Percentiles rank a stretch among this genome's conserved stretches.
These are phyloP conservation scores for Limenitis arthemis DNA, from an alignment of 2,888 invertebrate genomes.

Conservation along the genomic window DNA sequence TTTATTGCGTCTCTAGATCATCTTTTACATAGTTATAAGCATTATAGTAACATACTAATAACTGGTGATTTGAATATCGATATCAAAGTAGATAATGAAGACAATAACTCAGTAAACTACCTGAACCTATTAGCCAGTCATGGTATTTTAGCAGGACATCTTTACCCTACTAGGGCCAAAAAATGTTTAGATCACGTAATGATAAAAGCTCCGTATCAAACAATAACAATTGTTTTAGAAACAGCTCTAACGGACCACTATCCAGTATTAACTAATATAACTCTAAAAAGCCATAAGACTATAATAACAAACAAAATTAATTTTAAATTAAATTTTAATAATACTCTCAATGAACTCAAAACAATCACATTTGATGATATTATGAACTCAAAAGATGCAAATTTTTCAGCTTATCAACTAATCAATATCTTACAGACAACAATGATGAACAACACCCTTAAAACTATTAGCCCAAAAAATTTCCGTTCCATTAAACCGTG, in stretches of 20 bases:
- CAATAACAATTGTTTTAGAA: slow-evolving; percentile 8
- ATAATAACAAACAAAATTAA: neutral
- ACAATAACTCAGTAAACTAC: slow-evolving; percentile 6
- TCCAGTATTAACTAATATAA: slow-evolving; percentile 1
- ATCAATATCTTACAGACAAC: neutral
- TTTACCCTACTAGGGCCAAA: slow-evolving; percentile 1
- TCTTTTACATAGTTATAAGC: slow-evolving; percentile 3
- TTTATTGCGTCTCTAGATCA: slow-evolving; percentile 17
- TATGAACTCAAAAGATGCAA: neutral
- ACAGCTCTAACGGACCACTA: slow-evolving; percentile 13
- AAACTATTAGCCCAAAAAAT: neutral
- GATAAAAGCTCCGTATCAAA: neutral
- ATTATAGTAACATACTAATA: slow-evolving; percentile 12
- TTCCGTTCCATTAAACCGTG: neutral
- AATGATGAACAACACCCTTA: neutral
- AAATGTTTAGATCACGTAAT: slow-evolving; percentile 17
- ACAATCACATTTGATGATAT: neutral
- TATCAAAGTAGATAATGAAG: slow-evolving; percentile 3
- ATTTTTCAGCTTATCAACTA: neutral
- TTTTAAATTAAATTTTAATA: neutral
- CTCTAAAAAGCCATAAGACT: neutral
- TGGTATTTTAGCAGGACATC: slow-evolving; percentile 12
- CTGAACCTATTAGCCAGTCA: slow-evolving; percentile 13
- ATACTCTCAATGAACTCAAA: neutral
- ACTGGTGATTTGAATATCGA: slow-evolving; percentile 22